Conservation (phyloP, 2,888 invertebrate species). For the Cantharis rustica region DNA sequence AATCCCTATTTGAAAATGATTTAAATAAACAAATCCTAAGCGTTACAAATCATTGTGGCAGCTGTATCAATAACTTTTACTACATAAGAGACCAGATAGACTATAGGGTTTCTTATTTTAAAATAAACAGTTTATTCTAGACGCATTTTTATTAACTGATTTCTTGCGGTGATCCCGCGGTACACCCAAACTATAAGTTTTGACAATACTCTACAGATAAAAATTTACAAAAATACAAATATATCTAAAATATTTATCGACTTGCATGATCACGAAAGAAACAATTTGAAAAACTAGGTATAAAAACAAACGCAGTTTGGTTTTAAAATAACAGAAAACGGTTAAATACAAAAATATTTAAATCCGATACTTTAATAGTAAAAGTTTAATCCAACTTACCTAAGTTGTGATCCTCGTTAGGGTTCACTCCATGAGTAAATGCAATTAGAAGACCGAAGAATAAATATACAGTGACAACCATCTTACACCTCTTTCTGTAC, state of each 20-base stretch:
- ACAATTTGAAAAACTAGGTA: no score
- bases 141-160: neutral
- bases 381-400: conserved; percentile 10
- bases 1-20: neutral
- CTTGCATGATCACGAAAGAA: neutral
- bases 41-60: neutral
- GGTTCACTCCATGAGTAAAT: conserved; percentile 14
- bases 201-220: neutral
- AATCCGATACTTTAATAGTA: neutral
- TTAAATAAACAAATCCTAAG: neutral
- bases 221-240: no score
- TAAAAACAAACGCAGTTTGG: no score
- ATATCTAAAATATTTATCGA: no score
- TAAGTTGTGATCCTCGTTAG: conserved; percentile 21
- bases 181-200: neutral
- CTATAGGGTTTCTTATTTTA: neutral
- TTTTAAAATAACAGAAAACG: neutral
- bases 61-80: neutral
- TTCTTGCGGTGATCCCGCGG: neutral
- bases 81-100: neutral
- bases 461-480: conserved; percentile 17
- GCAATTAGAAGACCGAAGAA: conserved; percentile 11
- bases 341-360: neutral
- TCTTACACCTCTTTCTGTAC: conserved; percentile 6
- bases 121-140: neutral